A percentile compares a stretch with the other conserved stretches of the same genome.
phyloP scores from a whole-genome alignment of 2,797 vertebrate species.

The Halcyon leucocephala region DNA sequence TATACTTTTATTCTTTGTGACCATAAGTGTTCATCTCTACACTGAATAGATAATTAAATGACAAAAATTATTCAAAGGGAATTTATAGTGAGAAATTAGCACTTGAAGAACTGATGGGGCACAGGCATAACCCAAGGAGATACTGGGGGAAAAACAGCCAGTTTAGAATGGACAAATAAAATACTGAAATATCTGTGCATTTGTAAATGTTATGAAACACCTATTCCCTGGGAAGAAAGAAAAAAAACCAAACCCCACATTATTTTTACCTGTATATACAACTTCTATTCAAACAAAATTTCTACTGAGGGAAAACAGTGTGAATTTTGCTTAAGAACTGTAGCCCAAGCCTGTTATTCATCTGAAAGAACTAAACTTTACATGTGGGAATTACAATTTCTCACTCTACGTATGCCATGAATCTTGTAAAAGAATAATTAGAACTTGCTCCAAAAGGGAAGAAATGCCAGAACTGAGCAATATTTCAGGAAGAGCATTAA shows the following conservation, averaged over 20 bases:
- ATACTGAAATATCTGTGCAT: not conserved
- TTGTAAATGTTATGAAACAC: not conserved
- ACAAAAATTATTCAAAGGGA: constrained; percentile 67
- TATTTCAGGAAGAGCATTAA: constrained; percentile 47
- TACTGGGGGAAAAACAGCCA: not conserved
- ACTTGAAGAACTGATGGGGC: not conserved
- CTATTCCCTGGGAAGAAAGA: not conserved
- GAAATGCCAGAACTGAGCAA: constrained; percentile 1
- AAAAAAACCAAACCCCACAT: too few species aligned
- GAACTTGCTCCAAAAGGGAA: constrained; percentile 48
- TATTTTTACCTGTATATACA: not conserved
- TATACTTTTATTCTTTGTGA: constrained; percentile 65
- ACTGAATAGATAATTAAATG: constrained; percentile 69
- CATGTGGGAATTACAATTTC: constrained; percentile 56
- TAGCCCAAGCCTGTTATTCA: constrained; percentile 18
- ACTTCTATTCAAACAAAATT: not conserved
- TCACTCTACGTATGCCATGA: not conserved
- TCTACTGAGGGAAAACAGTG: not conserved
- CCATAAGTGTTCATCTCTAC: constrained; percentile 60
- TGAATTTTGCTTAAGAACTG: constrained; percentile 13
- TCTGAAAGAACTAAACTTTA: constrained; percentile 43
- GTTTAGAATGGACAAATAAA: constrained; percentile 26
- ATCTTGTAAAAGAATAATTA: constrained; percentile 65
- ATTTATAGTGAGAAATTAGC: constrained; percentile 48
- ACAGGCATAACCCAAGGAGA: not conserved